Evolutionary conservation across 1,140 invertebrate genomes (phyloP).

Genomic region (Drosophila fuyamai): DNA sequence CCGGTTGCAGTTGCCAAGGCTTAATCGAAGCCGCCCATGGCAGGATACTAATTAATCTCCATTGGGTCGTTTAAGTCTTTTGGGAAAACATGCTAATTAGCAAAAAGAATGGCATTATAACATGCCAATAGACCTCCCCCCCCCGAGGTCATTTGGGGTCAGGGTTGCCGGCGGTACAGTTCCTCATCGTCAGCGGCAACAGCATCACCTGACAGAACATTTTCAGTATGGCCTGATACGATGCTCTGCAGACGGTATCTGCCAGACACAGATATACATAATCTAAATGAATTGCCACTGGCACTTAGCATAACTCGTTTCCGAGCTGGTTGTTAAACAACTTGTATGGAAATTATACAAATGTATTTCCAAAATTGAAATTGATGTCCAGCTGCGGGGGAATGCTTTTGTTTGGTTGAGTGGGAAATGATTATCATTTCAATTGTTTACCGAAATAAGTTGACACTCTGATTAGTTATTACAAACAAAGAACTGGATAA

Average conservation of each 20-base stretch:
- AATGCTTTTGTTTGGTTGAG: neutral
- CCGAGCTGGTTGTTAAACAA: constrained; percentile 13
- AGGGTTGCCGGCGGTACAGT: constrained; percentile 30
- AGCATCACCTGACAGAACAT: constrained; percentile 29
- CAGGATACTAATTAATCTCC: constrained; percentile 30
- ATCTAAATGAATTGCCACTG: constrained; percentile 38
- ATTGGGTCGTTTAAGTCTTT: neutral
- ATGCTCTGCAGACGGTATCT: constrained; percentile 13
- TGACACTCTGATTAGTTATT: constrained; percentile 32
- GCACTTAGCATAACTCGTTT: constrained; percentile 43
- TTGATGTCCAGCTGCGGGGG: constrained; percentile 14
- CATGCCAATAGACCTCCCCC: constrained; percentile 10
- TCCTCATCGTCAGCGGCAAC: constrained; percentile 39
- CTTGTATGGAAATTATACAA: constrained; percentile 39
- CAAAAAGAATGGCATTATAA: constrained; percentile 5
- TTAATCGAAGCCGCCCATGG: constrained; percentile 12
- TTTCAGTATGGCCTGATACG: constrained; percentile 43
- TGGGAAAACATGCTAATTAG: constrained; percentile 35
- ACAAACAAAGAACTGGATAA: constrained; percentile 20
- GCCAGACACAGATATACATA: constrained; percentile 30
- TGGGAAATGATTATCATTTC: constrained; percentile 17
- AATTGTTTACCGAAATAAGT: constrained; percentile 32
- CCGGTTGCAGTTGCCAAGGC: constrained; percentile 15
- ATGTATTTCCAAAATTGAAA: constrained; percentile 38
- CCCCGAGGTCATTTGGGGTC: constrained; percentile 24